These are phyloP conservation scores for Lynx canadensis DNA, from an alignment of 2,113 vertebrate genomes.

Conservation along the genomic window DNA sequence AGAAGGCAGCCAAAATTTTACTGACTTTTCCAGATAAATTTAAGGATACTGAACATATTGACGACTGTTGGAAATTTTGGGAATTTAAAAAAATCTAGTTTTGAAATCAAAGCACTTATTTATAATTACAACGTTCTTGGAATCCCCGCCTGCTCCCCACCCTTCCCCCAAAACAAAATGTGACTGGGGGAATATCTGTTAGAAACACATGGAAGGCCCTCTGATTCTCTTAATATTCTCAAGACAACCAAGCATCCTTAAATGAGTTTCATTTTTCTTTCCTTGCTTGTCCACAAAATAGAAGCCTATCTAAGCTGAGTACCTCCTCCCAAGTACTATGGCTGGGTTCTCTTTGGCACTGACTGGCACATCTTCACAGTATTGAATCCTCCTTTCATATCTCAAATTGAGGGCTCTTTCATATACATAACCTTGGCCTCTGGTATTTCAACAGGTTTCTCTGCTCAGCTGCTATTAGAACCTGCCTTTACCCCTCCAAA, in stretches of 20 bases:
- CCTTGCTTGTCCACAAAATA: neutral
- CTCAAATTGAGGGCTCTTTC: neutral
- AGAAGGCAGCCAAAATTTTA: neutral
- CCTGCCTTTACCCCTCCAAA: neutral
- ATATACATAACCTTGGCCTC: neutral
- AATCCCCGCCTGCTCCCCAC: neutral
- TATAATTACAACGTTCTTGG: neutral
- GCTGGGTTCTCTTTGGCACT: neutral
- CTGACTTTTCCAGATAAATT: slow-evolving; percentile 42
- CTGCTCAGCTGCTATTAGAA: neutral
- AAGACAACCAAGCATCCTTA: neutral
- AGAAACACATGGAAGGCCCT: neutral
- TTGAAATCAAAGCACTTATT: slow-evolving; percentile 27
- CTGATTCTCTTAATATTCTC: neutral
- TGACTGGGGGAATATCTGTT: neutral
- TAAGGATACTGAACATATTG: neutral
- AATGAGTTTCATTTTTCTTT: neutral
- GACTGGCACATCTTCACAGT: neutral
- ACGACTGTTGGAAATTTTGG: neutral
- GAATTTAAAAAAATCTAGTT: neutral
- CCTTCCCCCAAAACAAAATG: neutral
- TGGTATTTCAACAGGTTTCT: neutral
- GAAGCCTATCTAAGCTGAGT: neutral
- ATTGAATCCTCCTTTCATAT: neutral
- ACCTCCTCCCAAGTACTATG: neutral